phyloP scores from a whole-genome alignment of 35 echinoderm and acorn worm genomes.

The Diadema setosum region DNA sequence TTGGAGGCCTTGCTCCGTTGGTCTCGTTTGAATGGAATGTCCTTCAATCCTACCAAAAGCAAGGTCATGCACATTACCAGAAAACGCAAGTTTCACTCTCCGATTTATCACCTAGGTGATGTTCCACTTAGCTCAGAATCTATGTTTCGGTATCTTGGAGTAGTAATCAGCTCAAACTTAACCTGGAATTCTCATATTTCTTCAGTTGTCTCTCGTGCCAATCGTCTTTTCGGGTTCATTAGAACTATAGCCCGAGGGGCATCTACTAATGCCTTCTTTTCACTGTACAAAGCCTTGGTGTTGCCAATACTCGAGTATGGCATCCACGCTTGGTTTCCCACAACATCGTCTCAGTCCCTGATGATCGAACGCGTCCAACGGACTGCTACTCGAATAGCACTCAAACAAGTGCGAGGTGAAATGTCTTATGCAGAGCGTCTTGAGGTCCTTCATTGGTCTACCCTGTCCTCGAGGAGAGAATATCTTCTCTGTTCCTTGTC shows the following conservation, averaged over 20 bases:
- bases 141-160: background rate
- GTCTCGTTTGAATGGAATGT: background rate
- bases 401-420: background rate
- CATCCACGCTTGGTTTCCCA: background rate
- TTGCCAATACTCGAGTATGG: constrained; percentile 18
- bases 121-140: background rate
- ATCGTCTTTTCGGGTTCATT: constrained; percentile 32
- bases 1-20: background rate
- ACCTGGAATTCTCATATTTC: constrained; percentile 3
- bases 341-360: background rate
- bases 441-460: background rate
- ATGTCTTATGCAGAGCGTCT: background rate
- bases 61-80: constrained; percentile 28
- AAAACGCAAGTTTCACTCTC: background rate
- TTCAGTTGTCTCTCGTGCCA: background rate
- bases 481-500: too few species aligned
- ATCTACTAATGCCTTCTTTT: background rate
- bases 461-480: background rate
- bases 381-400: background rate
- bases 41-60: constrained; percentile 24
- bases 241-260: constrained; percentile 1
- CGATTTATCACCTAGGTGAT: background rate
- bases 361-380: constrained; percentile 4
- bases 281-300: background rate
- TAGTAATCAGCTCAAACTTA: background rate